These are phyloP conservation scores for Malacoctenus gilli DNA, from an alignment of 2,797 vertebrate genomes.

Conservation along the genomic window DNA sequence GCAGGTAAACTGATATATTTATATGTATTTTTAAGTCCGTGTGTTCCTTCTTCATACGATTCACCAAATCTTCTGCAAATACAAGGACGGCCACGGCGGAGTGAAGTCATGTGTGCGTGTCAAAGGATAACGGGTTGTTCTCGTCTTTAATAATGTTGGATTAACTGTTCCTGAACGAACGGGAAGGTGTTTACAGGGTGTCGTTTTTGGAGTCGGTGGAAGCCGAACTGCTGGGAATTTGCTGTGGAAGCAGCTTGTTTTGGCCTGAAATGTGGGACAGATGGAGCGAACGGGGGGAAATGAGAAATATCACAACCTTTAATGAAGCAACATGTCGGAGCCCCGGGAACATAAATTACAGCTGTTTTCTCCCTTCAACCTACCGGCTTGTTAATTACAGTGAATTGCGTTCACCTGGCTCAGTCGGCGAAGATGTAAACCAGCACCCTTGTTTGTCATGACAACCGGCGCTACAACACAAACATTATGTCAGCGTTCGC, in stretches of 20 bases:
- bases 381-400: background rate
- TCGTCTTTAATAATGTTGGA: too few species aligned
- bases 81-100: too few species aligned
- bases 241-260: background rate
- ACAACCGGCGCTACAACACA: background rate
- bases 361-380: conserved; percentile 2
- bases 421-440: conserved; percentile 13
- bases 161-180: too few species aligned
- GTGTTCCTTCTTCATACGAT: too few species aligned
- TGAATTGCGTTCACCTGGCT: conserved; percentile 17
- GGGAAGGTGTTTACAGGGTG: too few species aligned
- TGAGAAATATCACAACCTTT: background rate
- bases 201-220: too few species aligned
- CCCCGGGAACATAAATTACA: conserved; percentile 1
- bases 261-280: background rate
- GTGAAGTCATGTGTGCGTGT: too few species aligned
- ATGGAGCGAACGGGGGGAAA: background rate
- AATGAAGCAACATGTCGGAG: background rate
- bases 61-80: too few species aligned
- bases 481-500: background rate
- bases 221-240: too few species aligned
- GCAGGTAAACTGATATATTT: too few species aligned
- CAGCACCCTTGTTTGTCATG: background rate
- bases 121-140: too few species aligned
- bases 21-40: too few species aligned